Percentiles rank a stretch among this genome's conserved stretches.
phyloP scores from a whole-genome alignment of 2,888 invertebrate genomes.

The Plemyria rubiginata region DNA sequence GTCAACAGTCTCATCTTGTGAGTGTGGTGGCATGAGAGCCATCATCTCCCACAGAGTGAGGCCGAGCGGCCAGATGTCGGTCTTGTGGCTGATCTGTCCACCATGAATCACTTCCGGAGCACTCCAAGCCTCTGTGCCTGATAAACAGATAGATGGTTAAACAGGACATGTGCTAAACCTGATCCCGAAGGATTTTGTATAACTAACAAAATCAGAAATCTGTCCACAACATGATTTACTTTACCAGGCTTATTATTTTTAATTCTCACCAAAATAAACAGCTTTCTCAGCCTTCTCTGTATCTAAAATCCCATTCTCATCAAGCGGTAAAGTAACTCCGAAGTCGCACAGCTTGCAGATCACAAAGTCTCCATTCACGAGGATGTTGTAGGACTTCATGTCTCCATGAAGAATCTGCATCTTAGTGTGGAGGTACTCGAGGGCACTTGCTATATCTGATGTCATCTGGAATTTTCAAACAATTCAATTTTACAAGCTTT shows the following conservation, averaged over 20 bases:
- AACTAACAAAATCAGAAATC: too few relatives aligned
- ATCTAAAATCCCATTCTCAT: constrained; percentile 86
- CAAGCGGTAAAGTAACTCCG: constrained; percentile 90
- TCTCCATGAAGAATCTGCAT: constrained; percentile 91
- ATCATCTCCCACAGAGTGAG: constrained; percentile 93
- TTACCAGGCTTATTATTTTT: background rate
- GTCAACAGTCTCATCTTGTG: constrained; percentile 60
- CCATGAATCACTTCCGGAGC: constrained; percentile 90
- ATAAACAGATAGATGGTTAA: constrained; percentile 7
- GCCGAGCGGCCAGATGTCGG: constrained; percentile 93
- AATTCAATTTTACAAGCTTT: background rate
- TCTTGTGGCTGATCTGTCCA: constrained; percentile 87
- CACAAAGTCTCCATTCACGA: constrained; percentile 90
- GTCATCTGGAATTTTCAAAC: constrained; percentile 75
- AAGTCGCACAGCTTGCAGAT: constrained; percentile 93
- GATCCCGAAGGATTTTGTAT: too few relatives aligned
- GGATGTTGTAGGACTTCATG: constrained; percentile 92
- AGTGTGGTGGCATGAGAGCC: constrained; percentile 88
- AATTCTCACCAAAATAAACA: constrained; percentile 84
- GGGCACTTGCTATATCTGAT: constrained; percentile 87
- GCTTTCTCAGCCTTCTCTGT: constrained; percentile 77
- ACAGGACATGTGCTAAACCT: too few relatives aligned
- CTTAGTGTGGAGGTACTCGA: constrained; percentile 91
- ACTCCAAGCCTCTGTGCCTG: constrained; percentile 91
- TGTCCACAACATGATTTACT: background rate